Evolutionary conservation across 2,113 vertebrate species (phyloP), one percentile per base, ranked within the genome.

Genomic region (Physeter macrocephalus): DNA sequence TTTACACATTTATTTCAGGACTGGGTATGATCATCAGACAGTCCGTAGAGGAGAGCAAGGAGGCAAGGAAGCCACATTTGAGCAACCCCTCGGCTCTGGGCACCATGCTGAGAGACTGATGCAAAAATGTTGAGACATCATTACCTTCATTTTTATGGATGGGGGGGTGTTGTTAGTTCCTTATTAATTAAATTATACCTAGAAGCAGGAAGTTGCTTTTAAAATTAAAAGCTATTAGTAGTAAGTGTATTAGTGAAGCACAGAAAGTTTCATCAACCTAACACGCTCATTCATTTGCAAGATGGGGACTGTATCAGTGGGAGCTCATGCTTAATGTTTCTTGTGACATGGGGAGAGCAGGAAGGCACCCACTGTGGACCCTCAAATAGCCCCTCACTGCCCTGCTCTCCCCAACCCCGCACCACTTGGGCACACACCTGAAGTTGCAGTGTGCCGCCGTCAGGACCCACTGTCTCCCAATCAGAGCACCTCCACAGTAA

Each of bases 401-500:
- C 31, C 0, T 10, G 2, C 43, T 5, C 5, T 34, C 9, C 71
- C 12, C 25, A 8, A 15, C 57, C 20, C 14, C 1, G 25, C 64
- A 20, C 34, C 3, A 5, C 39, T 17, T 3, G 23, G 82, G n/a
- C 49, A 43, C 77, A 8, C 61, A 93, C 66, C 69, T 97, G 29
- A 98, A 80, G 17, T 41, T 89, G 52, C 91, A 92, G 64, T 2
- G 84, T 2, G 46, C 94, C 0, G 54, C 95, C 31, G 46, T 93
- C 66, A 97, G 78, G 54, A 98, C 31, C 71, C 81, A 94, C 62
- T 71, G 97, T 46, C 93, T 25, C 1, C 74, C 64, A 49, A 18
- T 84, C n/a, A 92, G 46, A 46, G 78, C 59, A 0, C 80, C 88
- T 82, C 75, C 36, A 27, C 91, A 93, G 71, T 94, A 88, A 14